Percentiles rank a stretch among this genome's conserved stretches.
phyloP scores from a whole-genome alignment of 2,113 vertebrate species.

The Micronycteris hirsuta region DNA sequence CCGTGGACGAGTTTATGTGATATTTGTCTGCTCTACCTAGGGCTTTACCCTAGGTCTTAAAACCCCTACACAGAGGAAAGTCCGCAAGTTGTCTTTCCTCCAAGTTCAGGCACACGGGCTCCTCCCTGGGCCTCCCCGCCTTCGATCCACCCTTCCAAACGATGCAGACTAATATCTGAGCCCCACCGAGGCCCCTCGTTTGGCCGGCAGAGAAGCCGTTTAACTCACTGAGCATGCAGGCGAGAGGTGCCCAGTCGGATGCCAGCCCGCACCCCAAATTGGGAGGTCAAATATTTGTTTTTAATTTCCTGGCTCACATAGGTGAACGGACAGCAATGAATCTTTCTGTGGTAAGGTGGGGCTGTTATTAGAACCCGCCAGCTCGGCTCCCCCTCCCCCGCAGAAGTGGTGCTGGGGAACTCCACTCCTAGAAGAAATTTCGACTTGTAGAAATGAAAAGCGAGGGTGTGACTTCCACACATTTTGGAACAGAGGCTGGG shows the following conservation, averaged over 20 bases:
- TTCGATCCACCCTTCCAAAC: neutral
- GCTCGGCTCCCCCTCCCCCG: constrained; percentile 53
- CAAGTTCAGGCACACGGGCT: neutral
- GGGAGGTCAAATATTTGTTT: constrained; percentile 85
- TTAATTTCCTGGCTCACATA: constrained; percentile 85
- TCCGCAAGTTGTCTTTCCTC: neutral
- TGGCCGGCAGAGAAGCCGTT: constrained; percentile 41
- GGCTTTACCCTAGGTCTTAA: neutral
- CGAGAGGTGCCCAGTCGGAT: constrained; percentile 66
- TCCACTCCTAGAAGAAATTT: constrained; percentile 38
- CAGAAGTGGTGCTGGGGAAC: constrained; percentile 40
- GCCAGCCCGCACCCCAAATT: constrained; percentile 71
- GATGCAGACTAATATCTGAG: constrained; percentile 49
- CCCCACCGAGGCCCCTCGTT: constrained; percentile 28
- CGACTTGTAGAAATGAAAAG: neutral
- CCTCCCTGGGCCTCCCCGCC: neutral
- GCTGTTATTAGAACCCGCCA: constrained; percentile 65
- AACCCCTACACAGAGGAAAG: neutral
- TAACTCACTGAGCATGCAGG: constrained; percentile 67
- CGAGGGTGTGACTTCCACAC: neutral
- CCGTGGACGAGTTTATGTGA: neutral
- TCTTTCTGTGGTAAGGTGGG: constrained; percentile 67
- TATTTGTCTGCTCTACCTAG: neutral
- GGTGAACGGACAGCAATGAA: constrained; percentile 74
- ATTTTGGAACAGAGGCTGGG: neutral